These are phyloP conservation scores for Caranx melampygus DNA, from an alignment of 2,113 vertebrate genomes.

Conservation along the genomic window DNA sequence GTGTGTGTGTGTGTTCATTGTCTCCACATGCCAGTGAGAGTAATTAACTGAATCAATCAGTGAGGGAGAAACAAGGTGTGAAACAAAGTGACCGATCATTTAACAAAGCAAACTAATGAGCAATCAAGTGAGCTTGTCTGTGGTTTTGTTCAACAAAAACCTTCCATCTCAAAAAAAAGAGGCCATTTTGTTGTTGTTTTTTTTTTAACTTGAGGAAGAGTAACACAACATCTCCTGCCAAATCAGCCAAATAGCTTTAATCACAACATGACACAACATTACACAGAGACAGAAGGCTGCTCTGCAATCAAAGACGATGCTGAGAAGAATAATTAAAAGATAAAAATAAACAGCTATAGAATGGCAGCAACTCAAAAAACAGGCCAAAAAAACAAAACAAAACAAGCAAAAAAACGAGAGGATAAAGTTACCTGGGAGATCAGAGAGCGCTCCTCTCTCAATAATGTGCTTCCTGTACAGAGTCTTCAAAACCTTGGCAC, in stretches of 20 bases:
- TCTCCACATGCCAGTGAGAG: not conserved
- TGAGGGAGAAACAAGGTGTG: conserved; percentile 1
- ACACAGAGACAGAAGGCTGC: conserved; percentile 1
- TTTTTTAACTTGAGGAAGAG: conserved; percentile 5
- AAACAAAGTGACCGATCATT: conserved; percentile 47
- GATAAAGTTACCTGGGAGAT: conserved; percentile 85
- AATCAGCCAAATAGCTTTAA: not conserved
- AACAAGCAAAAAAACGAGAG: not conserved
- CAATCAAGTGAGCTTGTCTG: conserved; percentile 34
- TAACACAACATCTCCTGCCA: conserved; percentile 6
- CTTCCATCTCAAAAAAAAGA: not conserved
- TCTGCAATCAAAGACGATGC: conserved; percentile 27
- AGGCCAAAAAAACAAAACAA: not conserved
- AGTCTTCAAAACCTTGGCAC: conserved; percentile 96
- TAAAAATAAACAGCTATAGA: not conserved
- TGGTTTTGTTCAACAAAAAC: conserved; percentile 17
- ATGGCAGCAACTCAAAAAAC: not conserved
- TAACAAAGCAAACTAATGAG: conserved; percentile 58
- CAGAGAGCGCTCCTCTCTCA: conserved; percentile 87
- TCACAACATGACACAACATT: conserved; percentile 6
- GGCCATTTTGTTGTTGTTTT: not conserved
- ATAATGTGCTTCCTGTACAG: conserved; percentile 93
- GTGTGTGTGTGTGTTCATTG: not conserved
- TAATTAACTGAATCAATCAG: conserved; percentile 36
- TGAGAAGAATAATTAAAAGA: not conserved